Conservation (phyloP, 2,888 invertebrate genomes). For the Torymus aiolomorphi region DNA sequence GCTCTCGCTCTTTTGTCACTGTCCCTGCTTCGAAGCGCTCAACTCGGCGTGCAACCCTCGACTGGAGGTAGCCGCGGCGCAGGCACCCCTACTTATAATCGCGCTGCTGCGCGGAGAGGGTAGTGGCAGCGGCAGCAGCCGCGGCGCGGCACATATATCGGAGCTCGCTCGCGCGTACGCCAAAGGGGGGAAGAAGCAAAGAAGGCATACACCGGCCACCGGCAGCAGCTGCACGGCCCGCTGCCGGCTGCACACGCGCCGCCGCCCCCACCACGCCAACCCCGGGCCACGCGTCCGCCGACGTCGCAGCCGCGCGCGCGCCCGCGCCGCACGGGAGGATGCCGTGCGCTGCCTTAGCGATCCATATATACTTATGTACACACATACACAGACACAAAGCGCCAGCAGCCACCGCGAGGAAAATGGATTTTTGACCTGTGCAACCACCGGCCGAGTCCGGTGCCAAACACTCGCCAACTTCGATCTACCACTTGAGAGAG, state of each 20-base stretch:
- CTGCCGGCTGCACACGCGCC: slow-evolving; percentile 49
- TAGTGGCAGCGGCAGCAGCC: slow-evolving; percentile 27
- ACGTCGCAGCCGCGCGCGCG: slow-evolving; percentile 27
- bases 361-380: too few species aligned
- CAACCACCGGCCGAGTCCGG: too few species aligned
- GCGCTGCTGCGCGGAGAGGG: slow-evolving; percentile 55
- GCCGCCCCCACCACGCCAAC: slow-evolving; percentile 49
- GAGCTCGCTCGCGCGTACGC: slow-evolving; percentile 58
- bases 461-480: too few species aligned
- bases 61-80: slow-evolving; percentile 72
- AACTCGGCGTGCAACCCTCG: slow-evolving; percentile 72
- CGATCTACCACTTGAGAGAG: too few species aligned
- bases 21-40: slow-evolving; percentile 30
- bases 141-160: too few species aligned
- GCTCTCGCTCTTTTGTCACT: background rate
- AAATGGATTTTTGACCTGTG: too few species aligned
- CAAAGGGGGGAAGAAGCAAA: slow-evolving; percentile 63
- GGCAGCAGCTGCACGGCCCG: slow-evolving; percentile 44
- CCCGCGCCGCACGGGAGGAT: slow-evolving; percentile 15
- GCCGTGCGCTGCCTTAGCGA: too few species aligned
- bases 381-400: too few species aligned
- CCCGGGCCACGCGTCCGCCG: slow-evolving; percentile 50
- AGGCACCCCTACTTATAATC: slow-evolving; percentile 76
- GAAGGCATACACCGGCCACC: slow-evolving; percentile 37
- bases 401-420: too few species aligned